Conservation (phyloP, 1,140 invertebrate species). For the Battus philenor region DNA sequence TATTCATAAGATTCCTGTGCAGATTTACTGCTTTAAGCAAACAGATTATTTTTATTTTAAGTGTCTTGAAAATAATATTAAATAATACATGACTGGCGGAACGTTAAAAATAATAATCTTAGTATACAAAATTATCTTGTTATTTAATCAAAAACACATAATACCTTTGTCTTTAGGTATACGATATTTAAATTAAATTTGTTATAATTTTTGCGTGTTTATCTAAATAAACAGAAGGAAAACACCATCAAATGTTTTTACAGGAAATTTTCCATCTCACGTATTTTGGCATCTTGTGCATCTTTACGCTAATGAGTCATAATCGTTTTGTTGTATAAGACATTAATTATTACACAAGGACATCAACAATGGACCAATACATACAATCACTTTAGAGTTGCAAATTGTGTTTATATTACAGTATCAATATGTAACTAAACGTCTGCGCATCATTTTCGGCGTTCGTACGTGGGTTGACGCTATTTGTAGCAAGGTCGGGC, state of each 20-base stretch:
- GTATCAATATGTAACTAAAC: slow-evolving; percentile 12
- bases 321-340: slow-evolving; percentile 8
- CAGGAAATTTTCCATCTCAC: not conserved
- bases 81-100: too few relatives aligned
- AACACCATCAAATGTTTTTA: too few relatives aligned
- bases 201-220: too few relatives aligned
- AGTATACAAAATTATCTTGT: too few relatives aligned
- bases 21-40: slow-evolving; percentile 59
- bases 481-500: slow-evolving; percentile 67
- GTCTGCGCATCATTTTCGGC: slow-evolving; percentile 38
- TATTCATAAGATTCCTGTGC: slow-evolving; percentile 48
- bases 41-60: too few relatives aligned
- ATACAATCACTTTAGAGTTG: slow-evolving; percentile 15
- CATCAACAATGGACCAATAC: slow-evolving; percentile 21
- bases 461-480: slow-evolving; percentile 51
- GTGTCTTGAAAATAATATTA: too few relatives aligned
- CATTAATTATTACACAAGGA: slow-evolving; percentile 17
- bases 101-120: too few relatives aligned
- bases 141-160: too few relatives aligned
- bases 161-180: too few relatives aligned
- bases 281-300: slow-evolving; percentile 13
- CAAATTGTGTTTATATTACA: slow-evolving; percentile 8
- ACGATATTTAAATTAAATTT: too few relatives aligned
- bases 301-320: too few relatives aligned
- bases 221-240: too few relatives aligned